phyloP scores from a whole-genome alignment of 2,797 vertebrate genomes.

The Knipowitschia caucasica region DNA sequence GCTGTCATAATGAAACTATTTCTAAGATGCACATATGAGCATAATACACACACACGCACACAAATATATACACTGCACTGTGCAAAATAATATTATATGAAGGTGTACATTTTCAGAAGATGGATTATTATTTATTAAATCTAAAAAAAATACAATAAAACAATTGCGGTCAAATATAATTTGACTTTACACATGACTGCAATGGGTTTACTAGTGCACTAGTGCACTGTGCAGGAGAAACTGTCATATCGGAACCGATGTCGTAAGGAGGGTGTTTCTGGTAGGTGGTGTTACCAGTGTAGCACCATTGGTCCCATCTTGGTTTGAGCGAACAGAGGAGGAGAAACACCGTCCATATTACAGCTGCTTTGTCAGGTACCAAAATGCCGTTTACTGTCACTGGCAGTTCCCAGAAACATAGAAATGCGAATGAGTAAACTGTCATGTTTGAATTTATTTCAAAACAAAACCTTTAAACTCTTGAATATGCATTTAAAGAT shows the following conservation, averaged over 20 bases:
- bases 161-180: too few relatives aligned
- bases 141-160: too few relatives aligned
- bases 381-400: constrained; percentile 33
- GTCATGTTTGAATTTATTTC: constrained; percentile 11
- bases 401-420: constrained; percentile 44
- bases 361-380: constrained; percentile 83
- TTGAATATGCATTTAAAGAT: constrained; percentile 29
- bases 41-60: not conserved
- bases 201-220: too few relatives aligned
- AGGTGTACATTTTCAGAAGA: too few relatives aligned
- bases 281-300: constrained; percentile 50
- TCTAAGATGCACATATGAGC: not conserved
- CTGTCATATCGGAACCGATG: constrained; percentile 50
- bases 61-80: not conserved
- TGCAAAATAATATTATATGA: not conserved
- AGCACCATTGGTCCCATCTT: constrained; percentile 80
- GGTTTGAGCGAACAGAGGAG: constrained; percentile 72
- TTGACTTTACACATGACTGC: too few relatives aligned
- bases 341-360: constrained; percentile 77
- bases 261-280: constrained; percentile 26
- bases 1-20: not conserved
- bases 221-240: not conserved
- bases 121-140: too few relatives aligned
- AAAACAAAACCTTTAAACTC: constrained; percentile 15
- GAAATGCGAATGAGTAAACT: not conserved